phyloP scores from a whole-genome alignment of 2,797 vertebrate genomes.

The Acrossocheilus wenchowensis region DNA sequence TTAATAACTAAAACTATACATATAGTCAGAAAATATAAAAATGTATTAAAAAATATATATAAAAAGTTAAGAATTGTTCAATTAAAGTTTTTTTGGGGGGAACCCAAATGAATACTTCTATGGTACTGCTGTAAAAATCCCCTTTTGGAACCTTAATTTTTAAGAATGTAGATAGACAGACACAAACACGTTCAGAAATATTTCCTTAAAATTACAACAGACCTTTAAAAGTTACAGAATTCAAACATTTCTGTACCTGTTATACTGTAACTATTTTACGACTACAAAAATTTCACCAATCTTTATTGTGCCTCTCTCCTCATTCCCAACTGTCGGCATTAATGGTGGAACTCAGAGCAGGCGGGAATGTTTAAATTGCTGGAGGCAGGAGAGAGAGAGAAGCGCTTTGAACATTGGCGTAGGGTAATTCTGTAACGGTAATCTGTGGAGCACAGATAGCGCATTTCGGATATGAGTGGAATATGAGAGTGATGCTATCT shows the following conservation, averaged over 20 bases:
- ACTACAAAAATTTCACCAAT: slow-evolving; percentile 22
- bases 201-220: neutral
- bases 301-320: neutral
- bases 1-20: too few relatives aligned
- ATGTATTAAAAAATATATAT: too few relatives aligned
- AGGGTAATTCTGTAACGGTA: slow-evolving; percentile 46
- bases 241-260: neutral
- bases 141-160: neutral
- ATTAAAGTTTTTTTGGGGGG: neutral
- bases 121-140: neutral
- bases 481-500: slow-evolving; percentile 47
- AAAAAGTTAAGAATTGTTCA: neutral
- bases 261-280: slow-evolving; percentile 7
- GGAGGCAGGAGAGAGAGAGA: slow-evolving; percentile 24
- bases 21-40: too few relatives aligned
- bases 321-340: slow-evolving; percentile 28
- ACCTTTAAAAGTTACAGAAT: neutral
- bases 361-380: slow-evolving; percentile 41
- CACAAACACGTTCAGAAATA: neutral
- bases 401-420: slow-evolving; percentile 36
- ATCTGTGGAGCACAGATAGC: slow-evolving; percentile 47
- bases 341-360: slow-evolving; percentile 10
- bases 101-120: neutral
- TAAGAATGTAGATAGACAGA: neutral
- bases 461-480: slow-evolving; percentile 45